Conservation (phyloP, 2,797 vertebrate genomes). For the Emydoidea blandingii region DNA sequence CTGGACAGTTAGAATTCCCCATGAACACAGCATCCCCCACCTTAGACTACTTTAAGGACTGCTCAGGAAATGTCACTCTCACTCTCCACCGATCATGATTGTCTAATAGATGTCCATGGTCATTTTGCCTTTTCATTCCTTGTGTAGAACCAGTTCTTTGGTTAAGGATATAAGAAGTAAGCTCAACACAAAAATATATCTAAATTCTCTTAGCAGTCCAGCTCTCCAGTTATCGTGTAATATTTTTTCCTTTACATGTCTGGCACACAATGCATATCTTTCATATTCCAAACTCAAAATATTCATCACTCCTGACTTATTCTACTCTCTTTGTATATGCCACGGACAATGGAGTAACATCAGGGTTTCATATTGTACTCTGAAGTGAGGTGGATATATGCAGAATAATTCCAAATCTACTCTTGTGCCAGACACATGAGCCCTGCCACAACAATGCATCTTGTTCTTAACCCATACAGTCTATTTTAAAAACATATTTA, state of each 20-base stretch:
- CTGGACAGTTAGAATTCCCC: neutral
- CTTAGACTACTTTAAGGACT: neutral
- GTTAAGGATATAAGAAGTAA: neutral
- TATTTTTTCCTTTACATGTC: too few species aligned
- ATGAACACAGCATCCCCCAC: neutral
- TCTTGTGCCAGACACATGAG: neutral
- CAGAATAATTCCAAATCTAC: neutral
- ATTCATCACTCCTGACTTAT: neutral
- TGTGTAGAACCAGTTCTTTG: neutral
- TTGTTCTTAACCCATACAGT: neutral
- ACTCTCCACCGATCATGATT: neutral
- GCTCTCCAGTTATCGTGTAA: neutral
- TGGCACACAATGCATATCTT: too few species aligned
- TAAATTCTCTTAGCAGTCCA: too few species aligned
- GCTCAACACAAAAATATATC: neutral
- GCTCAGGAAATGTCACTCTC: neutral
- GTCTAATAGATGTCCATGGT: neutral
- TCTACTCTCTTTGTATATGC: neutral
- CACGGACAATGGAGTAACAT: neutral
- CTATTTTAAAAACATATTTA: neutral
- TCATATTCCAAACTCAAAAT: neutral
- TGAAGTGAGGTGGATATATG: neutral
- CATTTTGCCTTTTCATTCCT: neutral
- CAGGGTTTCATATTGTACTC: neutral
- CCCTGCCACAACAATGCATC: neutral